Evolutionary conservation across 2,888 invertebrate species (phyloP).

Genomic region (Acanthopleura granulata): DNA sequence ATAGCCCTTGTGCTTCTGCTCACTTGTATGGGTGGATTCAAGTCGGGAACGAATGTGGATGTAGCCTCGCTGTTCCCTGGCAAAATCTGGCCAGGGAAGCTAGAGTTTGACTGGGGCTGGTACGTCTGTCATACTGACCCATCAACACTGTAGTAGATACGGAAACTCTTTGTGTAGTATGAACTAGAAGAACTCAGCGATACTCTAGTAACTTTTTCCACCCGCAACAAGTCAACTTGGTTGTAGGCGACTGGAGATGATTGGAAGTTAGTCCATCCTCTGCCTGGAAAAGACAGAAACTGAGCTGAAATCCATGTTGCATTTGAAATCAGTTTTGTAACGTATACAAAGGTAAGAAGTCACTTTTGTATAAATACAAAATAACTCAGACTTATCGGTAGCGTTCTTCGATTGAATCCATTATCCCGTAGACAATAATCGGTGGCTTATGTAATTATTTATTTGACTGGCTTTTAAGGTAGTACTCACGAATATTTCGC

Average conservation of each 20-base stretch:
- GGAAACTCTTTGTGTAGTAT: neutral
- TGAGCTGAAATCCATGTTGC: too few relatives aligned
- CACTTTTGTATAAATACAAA: too few relatives aligned
- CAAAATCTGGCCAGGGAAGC: neutral
- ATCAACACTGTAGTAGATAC: constrained; percentile 5
- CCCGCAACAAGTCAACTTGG: constrained; percentile 3
- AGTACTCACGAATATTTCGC: too few relatives aligned
- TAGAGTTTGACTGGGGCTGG: neutral
- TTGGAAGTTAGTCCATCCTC: neutral
- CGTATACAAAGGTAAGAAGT: too few relatives aligned
- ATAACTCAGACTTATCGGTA: too few relatives aligned
- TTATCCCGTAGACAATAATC: too few relatives aligned
- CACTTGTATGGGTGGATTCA: neutral
- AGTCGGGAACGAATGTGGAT: neutral
- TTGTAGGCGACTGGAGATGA: neutral
- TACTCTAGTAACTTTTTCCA: neutral
- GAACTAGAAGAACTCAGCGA: neutral
- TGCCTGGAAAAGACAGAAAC: too few relatives aligned
- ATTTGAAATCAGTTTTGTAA: too few relatives aligned
- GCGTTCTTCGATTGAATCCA: too few relatives aligned
- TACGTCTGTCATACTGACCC: neutral
- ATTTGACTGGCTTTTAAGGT: too few relatives aligned
- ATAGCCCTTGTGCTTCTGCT: too few relatives aligned
- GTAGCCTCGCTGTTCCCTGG: neutral
- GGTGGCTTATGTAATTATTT: too few relatives aligned